A percentile compares a stretch with the other conserved stretches of the same genome.
Evolutionary conservation across 2,888 invertebrate species (phyloP).

Genomic region (Lepidocyrtoides sp.): DNA sequence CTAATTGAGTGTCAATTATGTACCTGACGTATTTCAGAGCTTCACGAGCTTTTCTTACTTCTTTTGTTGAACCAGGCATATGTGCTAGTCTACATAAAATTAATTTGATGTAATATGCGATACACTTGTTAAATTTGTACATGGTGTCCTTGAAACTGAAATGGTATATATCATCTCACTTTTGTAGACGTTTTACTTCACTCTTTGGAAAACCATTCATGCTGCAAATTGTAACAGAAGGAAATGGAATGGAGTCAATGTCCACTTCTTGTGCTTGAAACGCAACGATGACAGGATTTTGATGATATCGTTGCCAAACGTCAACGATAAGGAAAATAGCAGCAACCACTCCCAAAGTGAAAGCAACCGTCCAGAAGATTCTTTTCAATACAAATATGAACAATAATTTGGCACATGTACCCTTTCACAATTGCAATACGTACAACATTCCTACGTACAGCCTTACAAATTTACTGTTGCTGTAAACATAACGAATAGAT

Average conservation of each 20-base stretch:
- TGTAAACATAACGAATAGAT: neutral
- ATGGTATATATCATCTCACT: too few species aligned
- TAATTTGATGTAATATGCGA: too few species aligned
- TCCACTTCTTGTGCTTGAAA: constrained; percentile 79
- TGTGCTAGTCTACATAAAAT: too few species aligned
- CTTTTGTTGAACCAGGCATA: too few species aligned
- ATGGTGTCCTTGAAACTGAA: too few species aligned
- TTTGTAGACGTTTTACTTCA: too few species aligned
- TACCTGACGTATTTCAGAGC: too few species aligned
- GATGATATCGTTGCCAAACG: constrained; percentile 79
- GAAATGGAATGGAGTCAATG: constrained; percentile 42
- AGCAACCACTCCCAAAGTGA: constrained; percentile 67
- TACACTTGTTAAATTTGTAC: too few species aligned
- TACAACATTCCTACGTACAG: neutral
- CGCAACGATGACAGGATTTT: constrained; percentile 82
- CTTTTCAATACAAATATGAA: constrained; percentile 41
- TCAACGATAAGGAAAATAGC: constrained; percentile 81
- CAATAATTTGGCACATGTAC: neutral
- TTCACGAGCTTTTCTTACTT: too few species aligned
- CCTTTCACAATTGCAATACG: too few species aligned
- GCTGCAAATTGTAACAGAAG: constrained; percentile 26
- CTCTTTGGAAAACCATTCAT: too few species aligned
- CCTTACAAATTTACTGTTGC: neutral
- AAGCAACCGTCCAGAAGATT: constrained; percentile 81
- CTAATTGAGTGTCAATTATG: neutral